Evolutionary conservation across 2,797 vertebrate genomes (phyloP).

Genomic region (Characodon lateralis): DNA sequence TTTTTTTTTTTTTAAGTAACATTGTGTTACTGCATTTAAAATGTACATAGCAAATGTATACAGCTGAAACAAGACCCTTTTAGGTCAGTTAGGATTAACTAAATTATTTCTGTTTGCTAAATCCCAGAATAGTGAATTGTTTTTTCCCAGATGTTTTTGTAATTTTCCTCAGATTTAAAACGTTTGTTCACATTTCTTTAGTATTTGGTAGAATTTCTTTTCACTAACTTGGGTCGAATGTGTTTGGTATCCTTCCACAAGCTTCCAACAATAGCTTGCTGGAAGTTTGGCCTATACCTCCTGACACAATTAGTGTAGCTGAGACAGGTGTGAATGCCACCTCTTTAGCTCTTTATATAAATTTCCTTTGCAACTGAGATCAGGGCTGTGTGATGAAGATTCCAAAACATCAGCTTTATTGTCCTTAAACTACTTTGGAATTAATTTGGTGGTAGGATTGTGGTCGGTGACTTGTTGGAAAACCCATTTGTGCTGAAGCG

Average conservation of each 20-base stretch:
- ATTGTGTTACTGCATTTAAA: no score
- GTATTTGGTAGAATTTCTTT: neutral
- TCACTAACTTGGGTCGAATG: neutral
- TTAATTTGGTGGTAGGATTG: neutral
- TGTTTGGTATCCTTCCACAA: neutral
- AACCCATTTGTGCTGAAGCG: neutral
- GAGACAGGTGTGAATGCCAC: no score
- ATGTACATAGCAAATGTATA: no score
- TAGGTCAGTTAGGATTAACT: no score
- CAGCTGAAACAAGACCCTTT: neutral
- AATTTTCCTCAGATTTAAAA: no score
- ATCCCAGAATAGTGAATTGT: no score
- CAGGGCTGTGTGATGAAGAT: neutral
- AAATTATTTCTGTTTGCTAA: no score
- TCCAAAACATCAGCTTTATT: neutral
- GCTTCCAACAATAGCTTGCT: neutral
- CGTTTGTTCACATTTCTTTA: no score
- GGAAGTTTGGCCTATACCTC: neutral
- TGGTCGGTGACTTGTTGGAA: neutral
- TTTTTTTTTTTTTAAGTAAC: no score
- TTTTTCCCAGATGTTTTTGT: no score
- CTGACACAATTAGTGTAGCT: neutral
- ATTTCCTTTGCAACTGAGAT: no score
- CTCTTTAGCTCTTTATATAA: no score
- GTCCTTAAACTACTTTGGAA: neutral